phyloP scores from a whole-genome alignment of 2,888 invertebrate genomes.

The Papilio gigon region DNA sequence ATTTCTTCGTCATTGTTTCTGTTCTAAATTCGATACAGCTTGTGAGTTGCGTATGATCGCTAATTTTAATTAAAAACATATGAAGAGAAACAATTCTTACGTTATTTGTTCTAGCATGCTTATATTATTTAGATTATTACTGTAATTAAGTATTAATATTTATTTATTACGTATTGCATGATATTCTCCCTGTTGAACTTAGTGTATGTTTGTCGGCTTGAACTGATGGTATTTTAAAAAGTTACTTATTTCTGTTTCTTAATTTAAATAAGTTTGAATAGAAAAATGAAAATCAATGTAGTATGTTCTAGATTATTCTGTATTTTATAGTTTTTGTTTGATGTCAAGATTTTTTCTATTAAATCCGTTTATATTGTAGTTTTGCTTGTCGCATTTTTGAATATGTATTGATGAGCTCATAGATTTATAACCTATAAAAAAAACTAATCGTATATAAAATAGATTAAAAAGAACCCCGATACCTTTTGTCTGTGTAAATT shows the following conservation, averaged over 20 bases:
- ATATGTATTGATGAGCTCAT: too few species aligned
- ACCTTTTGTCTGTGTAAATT: too few species aligned
- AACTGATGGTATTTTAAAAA: not conserved
- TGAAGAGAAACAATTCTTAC: too few species aligned
- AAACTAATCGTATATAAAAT: too few species aligned
- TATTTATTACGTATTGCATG: not conserved
- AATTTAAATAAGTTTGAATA: not conserved
- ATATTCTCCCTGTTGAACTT: not conserved
- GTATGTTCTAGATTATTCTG: too few species aligned
- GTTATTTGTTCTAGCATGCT: not conserved
- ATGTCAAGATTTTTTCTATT: not conserved
- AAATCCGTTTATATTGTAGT: not conserved
- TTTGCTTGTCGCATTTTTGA: not conserved
- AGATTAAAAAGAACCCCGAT: too few species aligned
- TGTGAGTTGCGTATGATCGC: constrained; percentile 27
- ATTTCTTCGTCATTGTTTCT: constrained; percentile 5
- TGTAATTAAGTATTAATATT: not conserved
- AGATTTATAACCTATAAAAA: too few species aligned
- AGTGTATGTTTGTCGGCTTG: not conserved
- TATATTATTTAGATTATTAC: not conserved
- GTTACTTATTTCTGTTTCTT: not conserved
- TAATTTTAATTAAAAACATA: not conserved
- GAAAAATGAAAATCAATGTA: not conserved
- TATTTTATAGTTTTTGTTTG: not conserved
- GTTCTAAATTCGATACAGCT: constrained; percentile 28